These are phyloP conservation scores for Anastrepha ludens DNA, from an alignment of 1,140 invertebrate species.

Conservation along the genomic window DNA sequence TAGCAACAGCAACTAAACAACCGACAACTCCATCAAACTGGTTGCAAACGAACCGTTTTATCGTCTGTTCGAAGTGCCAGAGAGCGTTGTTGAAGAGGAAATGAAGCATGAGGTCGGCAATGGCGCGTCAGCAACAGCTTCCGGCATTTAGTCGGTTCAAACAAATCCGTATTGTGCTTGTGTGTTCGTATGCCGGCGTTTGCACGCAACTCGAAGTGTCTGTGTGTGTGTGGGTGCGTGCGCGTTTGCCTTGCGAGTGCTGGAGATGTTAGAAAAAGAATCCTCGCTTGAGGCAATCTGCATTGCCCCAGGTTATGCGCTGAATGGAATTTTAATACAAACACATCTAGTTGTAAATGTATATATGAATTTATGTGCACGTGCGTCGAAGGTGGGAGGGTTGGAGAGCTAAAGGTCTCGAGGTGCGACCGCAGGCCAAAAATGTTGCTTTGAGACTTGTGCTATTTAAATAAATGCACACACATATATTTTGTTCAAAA, in stretches of 20 bases:
- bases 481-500: not conserved
- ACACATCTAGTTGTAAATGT: not conserved
- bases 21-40: not conserved
- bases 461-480: conserved; percentile 14
- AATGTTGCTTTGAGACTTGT: conserved; percentile 37
- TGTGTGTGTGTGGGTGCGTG: conserved; percentile 29
- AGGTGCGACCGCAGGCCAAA: not conserved
- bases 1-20: not conserved
- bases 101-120: not conserved
- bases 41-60: not conserved
- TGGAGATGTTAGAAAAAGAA: conserved; percentile 40
- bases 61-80: not conserved
- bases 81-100: not conserved
- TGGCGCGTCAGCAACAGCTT: conserved; percentile 39
- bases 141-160: conserved; percentile 43
- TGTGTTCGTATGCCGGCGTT: not conserved
- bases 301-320: conserved; percentile 36
- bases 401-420: not conserved
- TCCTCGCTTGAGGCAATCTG: not conserved
- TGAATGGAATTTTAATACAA: conserved; percentile 54
- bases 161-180: not conserved
- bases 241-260: conserved; percentile 7
- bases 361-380: conserved; percentile 21
- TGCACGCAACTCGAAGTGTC: not conserved
- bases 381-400: not conserved